These are phyloP conservation scores for Xestoiulus laeticollis DNA, from an alignment of 2,888 invertebrate species.

Conservation along the genomic window DNA sequence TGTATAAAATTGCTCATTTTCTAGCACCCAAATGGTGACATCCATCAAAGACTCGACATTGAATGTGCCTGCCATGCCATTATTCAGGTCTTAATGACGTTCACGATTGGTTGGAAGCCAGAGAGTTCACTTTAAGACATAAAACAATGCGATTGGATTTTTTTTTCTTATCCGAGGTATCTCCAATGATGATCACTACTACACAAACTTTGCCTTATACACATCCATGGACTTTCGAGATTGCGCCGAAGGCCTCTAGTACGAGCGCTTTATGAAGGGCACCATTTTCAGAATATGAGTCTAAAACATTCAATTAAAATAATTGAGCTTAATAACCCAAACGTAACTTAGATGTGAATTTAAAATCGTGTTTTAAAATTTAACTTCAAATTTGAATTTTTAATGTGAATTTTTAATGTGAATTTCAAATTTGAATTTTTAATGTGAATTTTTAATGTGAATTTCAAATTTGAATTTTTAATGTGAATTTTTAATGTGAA, in stretches of 20 bases:
- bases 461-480: no score
- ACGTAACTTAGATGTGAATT: no score
- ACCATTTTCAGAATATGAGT: no score
- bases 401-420: no score
- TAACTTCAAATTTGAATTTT: no score
- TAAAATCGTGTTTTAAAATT: no score
- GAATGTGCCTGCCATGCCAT: slow-evolving; percentile 45
- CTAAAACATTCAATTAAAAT: no score
- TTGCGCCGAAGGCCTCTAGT: not conserved
- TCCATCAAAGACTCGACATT: slow-evolving; percentile 47
- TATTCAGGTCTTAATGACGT: slow-evolving; percentile 44
- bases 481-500: no score
- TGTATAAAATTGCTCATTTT: slow-evolving; percentile 39
- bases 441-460: no score
- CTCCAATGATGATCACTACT: slow-evolving; percentile 9
- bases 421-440: no score
- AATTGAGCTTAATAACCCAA: no score
- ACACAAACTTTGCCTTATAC: not conserved
- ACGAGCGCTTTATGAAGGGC: slow-evolving; percentile 9
- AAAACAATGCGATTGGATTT: slow-evolving; percentile 9
- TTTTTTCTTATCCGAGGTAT: slow-evolving; percentile 9
- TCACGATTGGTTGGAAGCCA: slow-evolving; percentile 44
- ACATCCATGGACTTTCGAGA: not conserved
- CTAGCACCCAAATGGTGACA: slow-evolving; percentile 38
- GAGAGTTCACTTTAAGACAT: slow-evolving; percentile 24